A percentile compares a stretch with the other conserved stretches of the same genome.
Conservation (phyloP, 2,797 vertebrate species). For the Chromobotia macracanthus region DNA sequence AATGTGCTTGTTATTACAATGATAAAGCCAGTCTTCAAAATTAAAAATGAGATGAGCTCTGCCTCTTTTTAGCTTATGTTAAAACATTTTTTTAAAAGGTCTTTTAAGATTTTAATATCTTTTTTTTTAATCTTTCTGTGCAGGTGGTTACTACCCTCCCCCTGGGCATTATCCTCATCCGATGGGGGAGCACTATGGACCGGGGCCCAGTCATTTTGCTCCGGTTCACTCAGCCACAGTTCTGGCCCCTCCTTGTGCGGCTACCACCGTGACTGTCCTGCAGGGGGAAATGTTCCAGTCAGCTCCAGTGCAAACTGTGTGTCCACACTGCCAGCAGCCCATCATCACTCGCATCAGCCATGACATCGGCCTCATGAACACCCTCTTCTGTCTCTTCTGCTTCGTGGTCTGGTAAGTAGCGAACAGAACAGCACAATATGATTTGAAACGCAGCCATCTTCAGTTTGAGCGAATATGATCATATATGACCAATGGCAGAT, state of each 20-base stretch:
- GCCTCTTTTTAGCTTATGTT: no score
- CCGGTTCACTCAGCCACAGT: slow-evolving; percentile 88
- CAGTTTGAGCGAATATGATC: background rate
- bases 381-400: slow-evolving; percentile 96
- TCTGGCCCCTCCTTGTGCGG: slow-evolving; percentile 84
- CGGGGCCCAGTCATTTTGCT: slow-evolving; percentile 75
- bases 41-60: no score
- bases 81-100: no score
- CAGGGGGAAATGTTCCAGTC: slow-evolving; percentile 97
- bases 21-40: no score
- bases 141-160: slow-evolving; percentile 71
- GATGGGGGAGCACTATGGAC: slow-evolving; percentile 68
- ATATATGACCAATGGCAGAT: no score
- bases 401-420: slow-evolving; percentile 92
- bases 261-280: slow-evolving; percentile 93
- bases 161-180: slow-evolving; percentile 76
- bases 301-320: slow-evolving; percentile 92
- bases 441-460: background rate
- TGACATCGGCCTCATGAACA: slow-evolving; percentile 95
- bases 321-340: slow-evolving; percentile 97
- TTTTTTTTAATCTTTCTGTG: no score
- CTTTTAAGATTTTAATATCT: no score
- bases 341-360: slow-evolving; percentile 94
- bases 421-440: background rate
- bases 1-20: no score